phyloP scores from a whole-genome alignment of 2,797 vertebrate species.

The Periophthalmus magnuspinnatus region DNA sequence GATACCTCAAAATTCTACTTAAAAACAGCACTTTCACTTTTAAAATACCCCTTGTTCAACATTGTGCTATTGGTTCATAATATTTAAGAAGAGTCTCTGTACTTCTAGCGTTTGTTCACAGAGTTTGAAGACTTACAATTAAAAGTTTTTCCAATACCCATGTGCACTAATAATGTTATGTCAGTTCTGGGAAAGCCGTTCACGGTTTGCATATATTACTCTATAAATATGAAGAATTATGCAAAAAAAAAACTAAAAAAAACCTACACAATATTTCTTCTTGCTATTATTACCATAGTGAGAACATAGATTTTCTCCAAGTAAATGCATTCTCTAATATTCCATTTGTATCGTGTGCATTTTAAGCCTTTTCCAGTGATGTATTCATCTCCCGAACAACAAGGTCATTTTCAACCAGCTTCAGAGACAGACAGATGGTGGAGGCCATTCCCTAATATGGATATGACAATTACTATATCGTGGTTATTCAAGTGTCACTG shows the following conservation, averaged over 20 bases:
- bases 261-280: neutral
- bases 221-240: neutral
- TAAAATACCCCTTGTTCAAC: neutral
- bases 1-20: no score
- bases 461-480: slow-evolving; percentile 56
- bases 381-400: slow-evolving; percentile 38
- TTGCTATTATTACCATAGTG: slow-evolving; percentile 23
- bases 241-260: neutral
- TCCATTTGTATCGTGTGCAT: neutral
- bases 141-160: neutral
- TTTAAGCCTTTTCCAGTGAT: slow-evolving; percentile 33
- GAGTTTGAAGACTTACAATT: neutral
- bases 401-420: slow-evolving; percentile 49
- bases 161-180: neutral
- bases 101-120: neutral
- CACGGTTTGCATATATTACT: neutral
- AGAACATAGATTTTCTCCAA: slow-evolving; percentile 7
- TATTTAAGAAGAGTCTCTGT: neutral
- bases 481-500: slow-evolving; percentile 64
- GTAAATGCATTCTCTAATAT: slow-evolving; percentile 9
- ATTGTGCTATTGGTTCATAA: neutral
- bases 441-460: slow-evolving; percentile 46
- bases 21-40: no score
- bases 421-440: slow-evolving; percentile 10
- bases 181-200: neutral